phyloP scores from a whole-genome alignment of 1,140 invertebrate species.

The Aphis craccivora region DNA sequence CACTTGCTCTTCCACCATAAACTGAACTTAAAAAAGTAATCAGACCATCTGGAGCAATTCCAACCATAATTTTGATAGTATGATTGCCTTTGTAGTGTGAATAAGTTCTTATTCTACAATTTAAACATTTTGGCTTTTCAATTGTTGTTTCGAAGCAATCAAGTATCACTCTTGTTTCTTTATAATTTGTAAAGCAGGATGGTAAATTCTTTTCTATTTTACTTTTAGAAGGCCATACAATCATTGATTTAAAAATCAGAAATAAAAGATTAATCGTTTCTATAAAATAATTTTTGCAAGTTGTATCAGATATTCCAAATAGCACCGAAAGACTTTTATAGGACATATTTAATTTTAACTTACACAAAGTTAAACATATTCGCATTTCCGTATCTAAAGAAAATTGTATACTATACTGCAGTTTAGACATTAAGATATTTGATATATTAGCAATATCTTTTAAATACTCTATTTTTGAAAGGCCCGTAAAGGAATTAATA shows the following conservation, averaged over 20 bases:
- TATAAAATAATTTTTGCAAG: neutral
- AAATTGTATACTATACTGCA: neutral
- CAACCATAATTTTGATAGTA: conserved; percentile 62
- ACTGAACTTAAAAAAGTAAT: conserved; percentile 61
- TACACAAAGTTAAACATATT: too few relatives aligned
- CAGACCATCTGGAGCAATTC: conserved; percentile 61
- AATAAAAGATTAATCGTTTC: neutral
- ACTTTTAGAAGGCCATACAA: conserved; percentile 2
- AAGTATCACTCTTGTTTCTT: neutral
- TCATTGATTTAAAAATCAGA: conserved; percentile 14
- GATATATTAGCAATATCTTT: neutral
- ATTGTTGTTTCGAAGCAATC: conserved; percentile 43
- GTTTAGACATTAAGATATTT: neutral
- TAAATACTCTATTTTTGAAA: neutral
- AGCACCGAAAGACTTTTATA: neutral
- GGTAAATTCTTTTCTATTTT: neutral
- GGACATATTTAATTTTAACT: neutral
- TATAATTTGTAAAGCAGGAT: neutral
- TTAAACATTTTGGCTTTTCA: conserved; percentile 55
- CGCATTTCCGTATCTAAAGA: too few relatives aligned
- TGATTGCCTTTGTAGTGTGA: conserved; percentile 62
- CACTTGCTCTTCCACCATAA: conserved; percentile 62
- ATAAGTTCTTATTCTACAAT: conserved; percentile 57
- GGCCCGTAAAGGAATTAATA: neutral
- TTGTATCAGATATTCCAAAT: neutral